Conservation (phyloP, 1,140 invertebrate genomes). For the Philotrypesis tridentata region DNA sequence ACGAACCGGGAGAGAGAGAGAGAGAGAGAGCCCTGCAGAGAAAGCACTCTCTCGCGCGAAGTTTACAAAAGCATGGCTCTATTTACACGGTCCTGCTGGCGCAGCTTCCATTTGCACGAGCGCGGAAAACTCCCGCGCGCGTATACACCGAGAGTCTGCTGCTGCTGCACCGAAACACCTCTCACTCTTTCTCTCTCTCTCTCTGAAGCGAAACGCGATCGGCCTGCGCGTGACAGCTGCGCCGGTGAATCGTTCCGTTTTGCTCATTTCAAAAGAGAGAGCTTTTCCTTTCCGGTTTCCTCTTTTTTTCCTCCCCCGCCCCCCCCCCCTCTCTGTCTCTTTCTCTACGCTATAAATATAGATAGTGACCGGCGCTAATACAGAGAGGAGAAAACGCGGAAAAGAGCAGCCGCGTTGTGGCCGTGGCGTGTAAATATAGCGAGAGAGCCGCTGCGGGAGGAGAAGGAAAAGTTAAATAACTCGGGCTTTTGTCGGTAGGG, state of each 20-base stretch:
- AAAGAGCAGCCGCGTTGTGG: not conserved
- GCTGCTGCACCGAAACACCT: constrained; percentile 16
- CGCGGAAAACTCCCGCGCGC: not conserved
- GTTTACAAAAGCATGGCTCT: constrained; percentile 17
- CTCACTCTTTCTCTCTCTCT: too few relatives aligned
- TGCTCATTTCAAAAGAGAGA: not conserved
- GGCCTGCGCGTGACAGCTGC: constrained; percentile 19
- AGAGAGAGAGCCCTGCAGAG: not conserved
- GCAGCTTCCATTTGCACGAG: constrained; percentile 1
- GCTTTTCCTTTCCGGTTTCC: too few relatives aligned
- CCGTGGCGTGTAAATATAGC: too few relatives aligned
- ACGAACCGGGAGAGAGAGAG: not conserved
- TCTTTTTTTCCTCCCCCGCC: too few relatives aligned
- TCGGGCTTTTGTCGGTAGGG: not conserved
- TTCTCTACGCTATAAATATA: too few relatives aligned
- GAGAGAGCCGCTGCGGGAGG: too few relatives aligned
- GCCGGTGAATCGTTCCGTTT: not conserved
- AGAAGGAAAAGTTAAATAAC: not conserved
- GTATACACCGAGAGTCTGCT: too few relatives aligned
- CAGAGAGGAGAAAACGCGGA: not conserved
- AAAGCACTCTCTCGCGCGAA: too few relatives aligned
- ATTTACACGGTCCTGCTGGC: constrained; percentile 7
- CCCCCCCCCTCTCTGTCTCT: too few relatives aligned
- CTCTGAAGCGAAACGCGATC: constrained; percentile 23
- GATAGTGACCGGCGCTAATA: not conserved